A percentile compares a stretch with the other conserved stretches of the same genome.
These are phyloP conservation scores for Xenopus borealis DNA, from an alignment of 2,113 vertebrate species.

Conservation along the genomic window DNA sequence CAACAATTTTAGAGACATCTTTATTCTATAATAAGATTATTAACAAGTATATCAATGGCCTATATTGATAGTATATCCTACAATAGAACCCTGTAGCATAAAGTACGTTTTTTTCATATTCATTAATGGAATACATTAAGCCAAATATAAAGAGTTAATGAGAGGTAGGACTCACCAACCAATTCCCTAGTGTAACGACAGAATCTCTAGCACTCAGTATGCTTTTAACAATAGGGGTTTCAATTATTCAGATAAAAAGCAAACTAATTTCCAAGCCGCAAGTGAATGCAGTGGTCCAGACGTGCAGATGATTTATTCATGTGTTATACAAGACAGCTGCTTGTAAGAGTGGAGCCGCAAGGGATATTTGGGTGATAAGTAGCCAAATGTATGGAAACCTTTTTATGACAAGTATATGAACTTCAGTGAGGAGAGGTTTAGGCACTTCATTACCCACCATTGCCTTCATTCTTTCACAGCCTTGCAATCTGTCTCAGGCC, in stretches of 20 bases:
- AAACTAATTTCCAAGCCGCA: neutral
- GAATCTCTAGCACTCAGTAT: neutral
- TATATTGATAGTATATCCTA: no score
- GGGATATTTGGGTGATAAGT: constrained; percentile 4
- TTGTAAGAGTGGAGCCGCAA: neutral
- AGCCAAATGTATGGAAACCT: neutral
- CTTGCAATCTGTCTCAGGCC: neutral
- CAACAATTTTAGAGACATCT: no score
- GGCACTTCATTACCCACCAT: neutral
- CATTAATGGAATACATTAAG: no score
- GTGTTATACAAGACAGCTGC: neutral
- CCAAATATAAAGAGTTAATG: no score
- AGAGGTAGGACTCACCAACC: no score
- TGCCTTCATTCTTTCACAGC: neutral
- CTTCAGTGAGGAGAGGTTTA: neutral
- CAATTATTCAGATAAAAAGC: constrained; percentile 1
- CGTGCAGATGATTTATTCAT: neutral
- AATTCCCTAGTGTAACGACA: no score
- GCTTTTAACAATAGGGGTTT: constrained; percentile 8
- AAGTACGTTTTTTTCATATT: no score
- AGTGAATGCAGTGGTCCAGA: neutral
- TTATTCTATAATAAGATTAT: no score
- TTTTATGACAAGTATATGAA: neutral
- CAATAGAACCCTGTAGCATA: no score
- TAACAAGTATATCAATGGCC: no score